Conservation (phyloP, 2,888 invertebrate genomes). For the Stenodera caucasica region DNA sequence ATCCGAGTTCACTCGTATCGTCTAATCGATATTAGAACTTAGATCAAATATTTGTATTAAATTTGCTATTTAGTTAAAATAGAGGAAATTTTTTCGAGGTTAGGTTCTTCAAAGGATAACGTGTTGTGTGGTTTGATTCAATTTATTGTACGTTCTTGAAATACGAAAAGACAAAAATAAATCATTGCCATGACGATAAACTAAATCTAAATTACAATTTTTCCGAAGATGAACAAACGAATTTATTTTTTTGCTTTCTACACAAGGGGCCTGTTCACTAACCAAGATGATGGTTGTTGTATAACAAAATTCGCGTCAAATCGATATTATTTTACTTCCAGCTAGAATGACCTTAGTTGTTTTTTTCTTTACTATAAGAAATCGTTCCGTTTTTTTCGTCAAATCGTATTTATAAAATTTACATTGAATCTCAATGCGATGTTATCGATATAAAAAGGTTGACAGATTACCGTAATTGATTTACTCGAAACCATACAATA, state of each 20-base stretch:
- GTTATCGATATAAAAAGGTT: constrained; percentile 1
- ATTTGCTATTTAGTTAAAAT: too few relatives aligned
- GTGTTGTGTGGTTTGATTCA: constrained; percentile 11
- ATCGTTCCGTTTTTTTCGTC: background rate
- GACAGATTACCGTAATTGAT: constrained; percentile 10
- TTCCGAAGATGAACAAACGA: background rate
- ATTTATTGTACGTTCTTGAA: too few relatives aligned
- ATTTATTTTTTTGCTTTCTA: background rate
- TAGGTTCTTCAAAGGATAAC: constrained; percentile 13
- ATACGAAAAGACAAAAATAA: background rate
- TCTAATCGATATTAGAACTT: background rate
- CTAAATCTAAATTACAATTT: background rate
- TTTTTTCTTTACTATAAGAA: background rate
- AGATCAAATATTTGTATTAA: background rate
- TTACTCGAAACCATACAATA: constrained; percentile 10
- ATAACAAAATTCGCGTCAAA: constrained; percentile 19
- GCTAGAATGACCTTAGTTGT: constrained; percentile 15
- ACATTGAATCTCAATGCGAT: background rate
- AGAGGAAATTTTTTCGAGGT: too few relatives aligned
- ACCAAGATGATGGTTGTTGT: constrained; percentile 13
- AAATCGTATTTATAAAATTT: constrained; percentile 4
- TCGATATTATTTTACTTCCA: constrained; percentile 19
- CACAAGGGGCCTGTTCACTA: constrained; percentile 10
- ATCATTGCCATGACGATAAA: background rate
- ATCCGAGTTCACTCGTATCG: background rate